phyloP scores from a whole-genome alignment of 2,113 vertebrate species.

The Cathartes aura region DNA sequence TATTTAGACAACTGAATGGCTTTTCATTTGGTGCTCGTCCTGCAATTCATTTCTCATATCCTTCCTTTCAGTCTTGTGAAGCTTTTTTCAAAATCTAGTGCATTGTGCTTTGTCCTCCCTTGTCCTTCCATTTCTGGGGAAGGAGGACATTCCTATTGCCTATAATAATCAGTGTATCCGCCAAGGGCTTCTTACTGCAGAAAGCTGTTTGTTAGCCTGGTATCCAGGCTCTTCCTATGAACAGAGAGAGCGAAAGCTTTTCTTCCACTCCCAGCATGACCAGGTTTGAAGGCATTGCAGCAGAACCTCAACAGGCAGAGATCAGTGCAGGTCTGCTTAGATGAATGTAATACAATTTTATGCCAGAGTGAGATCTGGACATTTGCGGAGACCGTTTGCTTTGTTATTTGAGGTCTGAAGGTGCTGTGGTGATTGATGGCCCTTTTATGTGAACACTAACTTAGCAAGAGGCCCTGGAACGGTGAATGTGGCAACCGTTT shows the following conservation, averaged over 20 bases:
- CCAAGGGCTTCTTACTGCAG: not conserved
- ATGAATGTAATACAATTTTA: not conserved
- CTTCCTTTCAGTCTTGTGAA: not conserved
- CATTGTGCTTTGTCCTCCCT: conserved; percentile 28
- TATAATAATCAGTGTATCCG: not conserved
- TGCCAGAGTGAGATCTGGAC: not conserved
- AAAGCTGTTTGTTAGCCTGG: not conserved
- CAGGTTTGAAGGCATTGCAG: not conserved
- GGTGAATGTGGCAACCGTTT: not conserved
- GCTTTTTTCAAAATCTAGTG: not conserved
- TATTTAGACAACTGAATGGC: conserved; percentile 33
- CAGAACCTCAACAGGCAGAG: not conserved
- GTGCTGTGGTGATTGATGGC: not conserved
- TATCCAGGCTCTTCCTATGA: not conserved
- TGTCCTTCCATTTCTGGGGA: not conserved
- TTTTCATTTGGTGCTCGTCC: conserved; percentile 16
- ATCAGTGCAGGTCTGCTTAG: not conserved
- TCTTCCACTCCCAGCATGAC: not conserved
- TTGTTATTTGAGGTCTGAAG: not conserved
- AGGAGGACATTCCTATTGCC: not conserved
- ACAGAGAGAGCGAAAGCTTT: not conserved
- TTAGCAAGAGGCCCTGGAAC: not conserved
- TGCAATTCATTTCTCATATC: conserved; percentile 12
- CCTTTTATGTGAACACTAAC: not conserved
- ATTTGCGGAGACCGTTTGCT: accelerated